A percentile compares a stretch with the other conserved stretches of the same genome.
These are phyloP conservation scores for Nyctibius bracteatus DNA, from an alignment of 2,113 vertebrate genomes.

Conservation along the genomic window DNA sequence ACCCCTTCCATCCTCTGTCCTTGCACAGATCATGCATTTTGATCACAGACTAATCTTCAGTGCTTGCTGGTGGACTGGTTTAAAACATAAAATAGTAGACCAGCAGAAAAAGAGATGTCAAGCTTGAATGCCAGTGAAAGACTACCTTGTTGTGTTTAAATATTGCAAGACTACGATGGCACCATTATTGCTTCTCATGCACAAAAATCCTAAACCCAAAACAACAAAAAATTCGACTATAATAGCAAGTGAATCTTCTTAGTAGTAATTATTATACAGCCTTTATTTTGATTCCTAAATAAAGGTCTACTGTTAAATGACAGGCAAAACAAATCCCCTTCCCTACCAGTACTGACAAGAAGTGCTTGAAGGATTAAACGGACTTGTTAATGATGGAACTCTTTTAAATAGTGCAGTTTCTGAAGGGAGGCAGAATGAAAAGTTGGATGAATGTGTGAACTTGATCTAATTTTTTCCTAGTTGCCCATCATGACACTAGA, in stretches of 20 bases:
- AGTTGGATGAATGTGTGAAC: neutral
- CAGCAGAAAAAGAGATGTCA: neutral
- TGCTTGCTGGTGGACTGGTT: rapidly evolving
- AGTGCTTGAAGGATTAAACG: neutral
- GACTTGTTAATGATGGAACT: neutral
- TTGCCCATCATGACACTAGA: neutral
- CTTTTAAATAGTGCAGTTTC: neutral
- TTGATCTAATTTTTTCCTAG: neutral
- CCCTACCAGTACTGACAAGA: neutral
- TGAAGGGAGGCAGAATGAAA: neutral
- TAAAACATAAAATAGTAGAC: neutral
- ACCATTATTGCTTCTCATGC: neutral
- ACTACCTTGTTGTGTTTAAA: neutral
- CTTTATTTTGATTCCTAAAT: neutral
- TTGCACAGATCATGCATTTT: neutral
- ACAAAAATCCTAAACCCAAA: neutral
- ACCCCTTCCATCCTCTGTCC: neutral
- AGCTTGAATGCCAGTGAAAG: neutral
- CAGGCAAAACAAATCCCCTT: neutral
- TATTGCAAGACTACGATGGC: neutral
- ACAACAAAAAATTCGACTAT: neutral
- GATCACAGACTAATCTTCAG: neutral
- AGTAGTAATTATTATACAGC: neutral
- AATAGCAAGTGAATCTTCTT: neutral
- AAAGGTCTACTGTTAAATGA: neutral